Percentiles rank a stretch among this genome's conserved stretches.
Conservation (phyloP, 2,888 invertebrate species). For the Macrophya annulata region DNA sequence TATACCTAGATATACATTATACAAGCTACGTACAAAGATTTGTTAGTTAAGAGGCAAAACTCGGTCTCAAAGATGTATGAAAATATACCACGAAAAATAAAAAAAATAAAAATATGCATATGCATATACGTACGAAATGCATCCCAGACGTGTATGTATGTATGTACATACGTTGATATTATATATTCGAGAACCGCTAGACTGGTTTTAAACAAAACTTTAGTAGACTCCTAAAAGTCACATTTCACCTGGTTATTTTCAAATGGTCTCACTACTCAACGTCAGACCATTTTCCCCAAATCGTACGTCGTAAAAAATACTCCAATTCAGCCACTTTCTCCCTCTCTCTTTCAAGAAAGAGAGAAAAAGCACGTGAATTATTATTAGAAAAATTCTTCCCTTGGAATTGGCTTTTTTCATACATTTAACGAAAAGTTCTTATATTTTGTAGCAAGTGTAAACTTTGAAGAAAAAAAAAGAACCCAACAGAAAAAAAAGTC, state of each 20-base stretch:
- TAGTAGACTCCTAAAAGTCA: slow-evolving; percentile 26
- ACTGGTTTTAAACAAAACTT: slow-evolving; percentile 38
- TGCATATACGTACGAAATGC: neutral
- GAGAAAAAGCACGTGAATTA: neutral
- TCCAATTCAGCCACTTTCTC: neutral
- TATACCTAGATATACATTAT: neutral
- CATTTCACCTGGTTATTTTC: slow-evolving; percentile 36
- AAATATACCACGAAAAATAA: neutral
- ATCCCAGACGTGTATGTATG: neutral
- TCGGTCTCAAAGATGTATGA: neutral
- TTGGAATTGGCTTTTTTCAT: neutral
- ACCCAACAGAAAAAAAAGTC: too few species aligned
- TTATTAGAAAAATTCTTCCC: neutral
- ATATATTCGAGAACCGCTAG: neutral
- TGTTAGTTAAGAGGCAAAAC: neutral
- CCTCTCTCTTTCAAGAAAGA: neutral
- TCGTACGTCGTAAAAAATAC: slow-evolving; percentile 20
- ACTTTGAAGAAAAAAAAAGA: too few species aligned
- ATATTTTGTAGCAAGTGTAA: too few species aligned
- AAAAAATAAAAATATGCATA: neutral
- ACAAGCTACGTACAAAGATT: neutral
- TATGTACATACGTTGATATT: neutral
- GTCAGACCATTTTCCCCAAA: slow-evolving; percentile 13
- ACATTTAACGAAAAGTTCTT: neutral
- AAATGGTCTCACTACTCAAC: slow-evolving; percentile 26